Conservation (phyloP, 2,888 invertebrate genomes). For the Drosophila bunnanda region DNA sequence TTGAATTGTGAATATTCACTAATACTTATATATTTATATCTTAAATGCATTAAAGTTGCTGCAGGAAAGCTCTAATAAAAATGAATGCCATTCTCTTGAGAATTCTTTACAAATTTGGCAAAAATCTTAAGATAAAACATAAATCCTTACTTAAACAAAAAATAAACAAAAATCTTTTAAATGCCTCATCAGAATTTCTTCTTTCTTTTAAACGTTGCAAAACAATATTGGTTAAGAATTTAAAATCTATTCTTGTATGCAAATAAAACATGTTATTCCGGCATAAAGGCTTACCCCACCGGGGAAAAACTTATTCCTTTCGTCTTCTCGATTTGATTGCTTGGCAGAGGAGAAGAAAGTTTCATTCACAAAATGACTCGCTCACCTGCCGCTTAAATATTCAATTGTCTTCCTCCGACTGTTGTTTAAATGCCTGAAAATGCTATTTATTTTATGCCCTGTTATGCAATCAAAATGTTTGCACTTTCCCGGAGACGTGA, state of each 20-base stretch:
- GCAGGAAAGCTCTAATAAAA: background rate
- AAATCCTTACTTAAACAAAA: background rate
- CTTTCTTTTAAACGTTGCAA: no score
- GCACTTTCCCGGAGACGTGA: conserved; percentile 41
- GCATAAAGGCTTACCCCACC: background rate
- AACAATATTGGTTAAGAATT: background rate
- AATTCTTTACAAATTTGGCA: background rate
- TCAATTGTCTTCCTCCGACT: conserved; percentile 39
- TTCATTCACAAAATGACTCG: conserved; percentile 23
- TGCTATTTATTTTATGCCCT: conserved; percentile 42
- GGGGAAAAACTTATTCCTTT: conserved; percentile 18
- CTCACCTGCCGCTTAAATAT: conserved; percentile 41
- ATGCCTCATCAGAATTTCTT: background rate
- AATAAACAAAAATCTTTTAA: background rate
- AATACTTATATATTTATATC: background rate
- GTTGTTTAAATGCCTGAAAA: conserved; percentile 48
- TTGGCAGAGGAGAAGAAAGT: conserved; percentile 4
- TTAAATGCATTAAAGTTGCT: background rate
- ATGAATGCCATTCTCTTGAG: background rate
- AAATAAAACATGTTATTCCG: conserved; percentile 15
- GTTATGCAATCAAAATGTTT: conserved; percentile 50
- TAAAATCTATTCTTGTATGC: conserved; percentile 2
- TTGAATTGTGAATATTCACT: background rate
- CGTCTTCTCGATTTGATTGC: conserved; percentile 25
- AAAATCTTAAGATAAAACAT: background rate